Conservation (phyloP, 2,113 vertebrate genomes). For the Upupa epops region DNA sequence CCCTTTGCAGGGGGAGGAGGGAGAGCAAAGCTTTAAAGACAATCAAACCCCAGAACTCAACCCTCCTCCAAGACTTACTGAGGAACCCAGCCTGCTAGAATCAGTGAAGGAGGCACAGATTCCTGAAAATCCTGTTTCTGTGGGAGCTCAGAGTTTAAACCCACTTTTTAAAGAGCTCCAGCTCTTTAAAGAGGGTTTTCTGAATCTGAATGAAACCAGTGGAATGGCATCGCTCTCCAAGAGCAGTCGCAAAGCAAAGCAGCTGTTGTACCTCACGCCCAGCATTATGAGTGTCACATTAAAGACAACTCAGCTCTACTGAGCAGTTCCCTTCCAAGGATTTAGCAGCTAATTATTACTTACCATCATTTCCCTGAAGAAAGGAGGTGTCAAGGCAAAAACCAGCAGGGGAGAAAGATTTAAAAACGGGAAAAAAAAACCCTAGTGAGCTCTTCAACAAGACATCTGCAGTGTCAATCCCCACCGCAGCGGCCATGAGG, state of each 20-base stretch:
- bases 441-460: not conserved
- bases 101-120: fast-evolving
- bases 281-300: not conserved
- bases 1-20: not conserved
- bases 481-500: not conserved
- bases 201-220: not conserved
- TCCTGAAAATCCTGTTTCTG: not conserved
- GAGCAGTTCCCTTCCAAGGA: not conserved
- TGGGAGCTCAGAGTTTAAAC: not conserved
- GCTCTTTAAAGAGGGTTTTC: not conserved
- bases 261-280: not conserved
- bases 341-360: constrained; percentile 15
- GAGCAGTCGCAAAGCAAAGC: not conserved
- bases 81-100: not conserved
- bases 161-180: not conserved
- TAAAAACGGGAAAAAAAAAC: not conserved
- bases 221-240: not conserved
- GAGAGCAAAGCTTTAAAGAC: not conserved
- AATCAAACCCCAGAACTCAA: not conserved
- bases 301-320: not conserved
- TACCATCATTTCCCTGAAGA: not conserved
- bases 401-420: too few relatives aligned
- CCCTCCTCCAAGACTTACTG: not conserved
- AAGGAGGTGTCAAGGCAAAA: not conserved
- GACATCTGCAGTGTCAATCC: not conserved